Evolutionary conservation across 2,888 invertebrate species (phyloP), one percentile per base, ranked within the genome.

Genomic region (Therioaphis trifolii): DNA sequence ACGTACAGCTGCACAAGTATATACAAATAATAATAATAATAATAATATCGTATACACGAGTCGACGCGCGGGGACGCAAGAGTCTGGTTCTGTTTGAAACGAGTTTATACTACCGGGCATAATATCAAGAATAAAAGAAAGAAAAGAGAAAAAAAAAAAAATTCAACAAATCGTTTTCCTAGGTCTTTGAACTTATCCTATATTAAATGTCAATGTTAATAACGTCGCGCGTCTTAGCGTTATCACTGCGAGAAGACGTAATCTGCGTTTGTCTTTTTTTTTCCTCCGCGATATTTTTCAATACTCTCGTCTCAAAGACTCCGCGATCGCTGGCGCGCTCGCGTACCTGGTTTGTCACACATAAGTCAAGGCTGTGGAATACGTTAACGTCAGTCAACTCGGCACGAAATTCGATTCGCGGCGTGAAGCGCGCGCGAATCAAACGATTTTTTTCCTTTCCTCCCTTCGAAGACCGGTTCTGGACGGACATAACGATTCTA

Each of bases 101-200:
- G 55, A 43, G 55, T 79, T 69, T 43, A 29, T 4, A 18, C 49
- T 66, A 14, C n/a, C 27, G 27, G 15, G 68, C 40, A 35, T 49
- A 29, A 43, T 52, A 9, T 46, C 21, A 27, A 46, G 27, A 12
- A 68, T 21, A 18, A 63, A 46, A n/a, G 43, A n/a, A 46, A 43
- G 15, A 29, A 15, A 40, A 40, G n/a, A 18, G 49, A n/a, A 15
- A 21, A 7, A 14, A 35, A 55, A 71, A 66, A 58, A 46, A 43
- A 29, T 46, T 61, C 77, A 66, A 72, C 29, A 72, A 80, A 82
- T 63, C 63, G 49, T 74, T 82, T 74, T 72, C 29, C 35, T 27
- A 24, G 82, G 63, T 82, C 82, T 74, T 82, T 82, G 82, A 82
- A 82, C 72, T 52, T 63, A 49, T 63, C n/a, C 15, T 18, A 24